Conservation (phyloP, 2,888 invertebrate genomes). For the Iselma pallidipennis region DNA sequence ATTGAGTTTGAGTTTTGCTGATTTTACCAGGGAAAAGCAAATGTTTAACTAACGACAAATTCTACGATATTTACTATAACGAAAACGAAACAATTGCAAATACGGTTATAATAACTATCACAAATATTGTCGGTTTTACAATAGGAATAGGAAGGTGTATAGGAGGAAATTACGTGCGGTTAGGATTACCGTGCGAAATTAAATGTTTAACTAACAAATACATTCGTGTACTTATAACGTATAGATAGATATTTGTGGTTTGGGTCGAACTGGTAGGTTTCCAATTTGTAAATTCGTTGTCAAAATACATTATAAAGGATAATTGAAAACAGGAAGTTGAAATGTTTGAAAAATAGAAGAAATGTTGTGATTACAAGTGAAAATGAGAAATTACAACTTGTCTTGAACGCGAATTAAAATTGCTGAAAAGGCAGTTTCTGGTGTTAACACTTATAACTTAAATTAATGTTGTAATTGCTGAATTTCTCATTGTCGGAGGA, state of each 20-base stretch:
- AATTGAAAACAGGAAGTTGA: neutral
- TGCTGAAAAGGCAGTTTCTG: neutral
- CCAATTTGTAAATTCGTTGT: neutral
- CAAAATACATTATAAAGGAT: too few species aligned
- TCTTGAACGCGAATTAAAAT: neutral
- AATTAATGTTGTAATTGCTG: neutral
- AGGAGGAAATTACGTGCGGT: conserved; percentile 29
- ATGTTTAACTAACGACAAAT: neutral
- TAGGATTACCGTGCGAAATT: conserved; percentile 34
- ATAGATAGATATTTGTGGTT: neutral
- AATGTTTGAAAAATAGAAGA: neutral
- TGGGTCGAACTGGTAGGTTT: neutral
- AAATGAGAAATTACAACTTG: neutral
- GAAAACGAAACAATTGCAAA: neutral
- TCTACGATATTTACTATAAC: neutral
- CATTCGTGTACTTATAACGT: too few species aligned
- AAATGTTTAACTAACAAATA: conserved; percentile 26
- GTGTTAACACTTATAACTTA: neutral
- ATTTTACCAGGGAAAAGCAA: conserved; percentile 20
- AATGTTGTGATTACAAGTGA: neutral
- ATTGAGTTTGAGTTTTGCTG: conserved; percentile 25
- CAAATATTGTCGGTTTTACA: neutral
- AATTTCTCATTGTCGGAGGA: neutral
- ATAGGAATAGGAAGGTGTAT: conserved; percentile 10
- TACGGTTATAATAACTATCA: neutral